phyloP scores from a whole-genome alignment of 2,113 vertebrate genomes.

The Brachyhypopomus occidentalis region DNA sequence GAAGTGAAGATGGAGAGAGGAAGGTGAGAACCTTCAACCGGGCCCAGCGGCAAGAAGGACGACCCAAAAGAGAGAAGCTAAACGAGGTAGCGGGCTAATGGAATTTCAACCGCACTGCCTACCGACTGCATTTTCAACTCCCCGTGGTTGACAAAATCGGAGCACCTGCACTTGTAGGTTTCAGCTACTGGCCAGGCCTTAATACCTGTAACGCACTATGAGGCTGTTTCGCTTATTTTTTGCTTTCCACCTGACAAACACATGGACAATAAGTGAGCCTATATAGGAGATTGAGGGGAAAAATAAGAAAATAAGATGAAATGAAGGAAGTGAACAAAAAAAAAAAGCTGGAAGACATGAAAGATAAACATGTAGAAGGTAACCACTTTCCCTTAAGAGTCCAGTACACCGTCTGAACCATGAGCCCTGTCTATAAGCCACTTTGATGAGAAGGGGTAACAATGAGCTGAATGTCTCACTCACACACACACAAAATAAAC shows the following conservation, averaged over 20 bases:
- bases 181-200: background rate
- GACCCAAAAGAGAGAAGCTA: background rate
- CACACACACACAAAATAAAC: background rate
- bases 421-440: slow-evolving; percentile 22
- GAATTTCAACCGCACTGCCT: background rate
- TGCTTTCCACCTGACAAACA: slow-evolving; percentile 1
- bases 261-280: background rate
- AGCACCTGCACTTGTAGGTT: background rate
- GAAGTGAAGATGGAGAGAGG: slow-evolving; percentile 38
- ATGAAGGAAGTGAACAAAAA: background rate
- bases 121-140: background rate
- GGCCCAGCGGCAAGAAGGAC: slow-evolving; percentile 22
- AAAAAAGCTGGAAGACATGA: background rate
- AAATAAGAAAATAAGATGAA: slow-evolving; percentile 16
- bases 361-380: slow-evolving; percentile 38
- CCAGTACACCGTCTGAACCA: slow-evolving; percentile 11
- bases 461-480: slow-evolving; percentile 13
- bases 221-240: background rate
- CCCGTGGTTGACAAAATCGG: background rate
- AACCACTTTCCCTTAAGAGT: background rate
- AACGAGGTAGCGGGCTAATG: background rate
- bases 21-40: slow-evolving; percentile 28
- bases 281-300: background rate
- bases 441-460: slow-evolving; percentile 22
- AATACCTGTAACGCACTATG: background rate